Percentiles rank a stretch among this genome's conserved stretches.
Evolutionary conservation across 2,797 vertebrate genomes (phyloP).

Genomic region (Meriones psammophilus): DNA sequence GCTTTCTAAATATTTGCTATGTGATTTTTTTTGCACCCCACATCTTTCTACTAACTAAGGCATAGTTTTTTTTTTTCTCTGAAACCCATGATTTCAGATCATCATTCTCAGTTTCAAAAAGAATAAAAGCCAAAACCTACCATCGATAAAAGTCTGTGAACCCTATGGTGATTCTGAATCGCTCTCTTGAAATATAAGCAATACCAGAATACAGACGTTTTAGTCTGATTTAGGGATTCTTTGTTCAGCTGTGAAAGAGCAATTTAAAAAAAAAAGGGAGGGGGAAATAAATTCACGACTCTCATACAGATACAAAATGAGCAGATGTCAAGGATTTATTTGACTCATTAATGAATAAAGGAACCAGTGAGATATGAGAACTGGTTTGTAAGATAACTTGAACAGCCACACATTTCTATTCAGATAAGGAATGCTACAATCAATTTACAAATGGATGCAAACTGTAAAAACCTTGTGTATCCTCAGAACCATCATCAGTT

Average conservation of each 20-base stretch:
- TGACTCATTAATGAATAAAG: slow-evolving; percentile 56
- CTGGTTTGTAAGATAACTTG: slow-evolving; percentile 39
- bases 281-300: slow-evolving; percentile 20
- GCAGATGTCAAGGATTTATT: slow-evolving; percentile 38
- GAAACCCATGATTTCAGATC: slow-evolving; percentile 12
- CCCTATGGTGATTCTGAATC: background rate
- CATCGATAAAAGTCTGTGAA: slow-evolving; percentile 11
- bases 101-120: slow-evolving; percentile 62
- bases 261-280: background rate
- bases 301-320: slow-evolving; percentile 26
- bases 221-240: slow-evolving; percentile 62
- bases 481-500: slow-evolving; percentile 11
- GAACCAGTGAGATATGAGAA: slow-evolving; percentile 14
- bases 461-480: slow-evolving; percentile 14
- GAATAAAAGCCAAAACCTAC: slow-evolving; percentile 28
- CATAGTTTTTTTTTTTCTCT: background rate
- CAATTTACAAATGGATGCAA: slow-evolving; percentile 53
- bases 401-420: slow-evolving; percentile 21
- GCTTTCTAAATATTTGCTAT: slow-evolving; percentile 70
- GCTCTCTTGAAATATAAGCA: slow-evolving; percentile 26
- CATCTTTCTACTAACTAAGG: slow-evolving; percentile 65
- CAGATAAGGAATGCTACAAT: slow-evolving; percentile 33
- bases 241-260: slow-evolving; percentile 48
- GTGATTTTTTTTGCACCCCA: background rate
- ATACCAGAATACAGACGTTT: slow-evolving; percentile 9